A percentile compares a stretch with the other conserved stretches of the same genome.
Evolutionary conservation across 1,140 invertebrate species (phyloP).

Genomic region (Subanguina moxae): DNA sequence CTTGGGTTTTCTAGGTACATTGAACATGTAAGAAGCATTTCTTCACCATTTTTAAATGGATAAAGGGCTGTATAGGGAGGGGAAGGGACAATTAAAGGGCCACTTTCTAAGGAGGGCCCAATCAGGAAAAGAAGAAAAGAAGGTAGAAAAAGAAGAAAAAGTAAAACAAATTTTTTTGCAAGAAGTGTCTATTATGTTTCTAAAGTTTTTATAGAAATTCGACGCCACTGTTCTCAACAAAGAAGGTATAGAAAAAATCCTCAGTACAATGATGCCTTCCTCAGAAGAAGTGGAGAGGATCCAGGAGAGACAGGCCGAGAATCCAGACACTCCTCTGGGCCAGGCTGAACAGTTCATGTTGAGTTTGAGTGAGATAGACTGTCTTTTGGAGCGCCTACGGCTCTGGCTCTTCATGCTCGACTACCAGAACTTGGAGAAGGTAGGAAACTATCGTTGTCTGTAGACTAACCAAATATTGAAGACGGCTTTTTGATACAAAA

Average conservation of each 20-base stretch:
- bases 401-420: slow-evolving; percentile 98
- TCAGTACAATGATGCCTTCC: slow-evolving; percentile 87
- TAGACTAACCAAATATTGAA: too few relatives aligned
- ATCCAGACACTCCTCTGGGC: slow-evolving; percentile 89
- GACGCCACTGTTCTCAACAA: slow-evolving; percentile 94
- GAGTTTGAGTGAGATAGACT: slow-evolving; percentile 88
- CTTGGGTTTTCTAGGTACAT: too few relatives aligned
- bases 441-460: slow-evolving; percentile 1
- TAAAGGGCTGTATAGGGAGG: too few relatives aligned
- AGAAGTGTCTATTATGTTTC: too few relatives aligned
- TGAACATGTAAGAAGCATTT: too few relatives aligned
- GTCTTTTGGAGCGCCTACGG: slow-evolving; percentile 85
- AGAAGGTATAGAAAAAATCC: slow-evolving; percentile 81
- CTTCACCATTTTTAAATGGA: too few relatives aligned
- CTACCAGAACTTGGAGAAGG: slow-evolving; percentile 86
- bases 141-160: too few relatives aligned
- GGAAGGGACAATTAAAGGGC: too few relatives aligned
- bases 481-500: too few relatives aligned
- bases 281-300: slow-evolving; percentile 94
- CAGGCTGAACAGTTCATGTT: slow-evolving; percentile 96
- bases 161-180: too few relatives aligned
- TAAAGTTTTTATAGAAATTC: slow-evolving; percentile 58
- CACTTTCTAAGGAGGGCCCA: too few relatives aligned
- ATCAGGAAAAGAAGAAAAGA: too few relatives aligned
- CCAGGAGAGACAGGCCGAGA: slow-evolving; percentile 84